These are phyloP conservation scores for Beroe ovata DNA, from an alignment of 37 sponge, comb jelly and placozoan genomes.

Conservation along the genomic window DNA sequence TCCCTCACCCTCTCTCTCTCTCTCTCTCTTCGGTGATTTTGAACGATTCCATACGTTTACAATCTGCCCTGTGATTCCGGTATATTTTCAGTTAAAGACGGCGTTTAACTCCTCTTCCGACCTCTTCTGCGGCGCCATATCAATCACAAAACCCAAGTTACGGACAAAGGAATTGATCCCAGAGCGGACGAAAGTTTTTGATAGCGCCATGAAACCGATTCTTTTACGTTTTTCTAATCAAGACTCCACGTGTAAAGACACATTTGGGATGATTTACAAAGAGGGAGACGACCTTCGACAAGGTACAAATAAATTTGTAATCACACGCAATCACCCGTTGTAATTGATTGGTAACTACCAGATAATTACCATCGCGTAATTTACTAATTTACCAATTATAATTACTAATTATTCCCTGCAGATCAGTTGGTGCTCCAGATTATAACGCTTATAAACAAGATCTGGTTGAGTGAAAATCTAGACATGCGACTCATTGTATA, in stretches of 20 bases:
- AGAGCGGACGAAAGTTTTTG: conserved; percentile 11
- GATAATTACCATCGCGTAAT: too few species aligned
- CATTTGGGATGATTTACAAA: conserved; percentile 40
- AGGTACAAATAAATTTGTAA: not conserved
- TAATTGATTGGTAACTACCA: too few species aligned
- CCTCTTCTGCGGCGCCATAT: not conserved
- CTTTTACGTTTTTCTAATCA: not conserved
- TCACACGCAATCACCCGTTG: not conserved
- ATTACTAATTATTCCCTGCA: too few species aligned
- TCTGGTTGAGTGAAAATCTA: conserved; percentile 6
- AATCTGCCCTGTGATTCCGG: too few species aligned
- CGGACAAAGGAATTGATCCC: not conserved
- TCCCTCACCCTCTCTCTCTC: too few species aligned
- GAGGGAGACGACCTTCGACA: conserved; percentile 58
- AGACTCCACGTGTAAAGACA: not conserved
- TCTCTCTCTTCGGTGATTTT: too few species aligned
- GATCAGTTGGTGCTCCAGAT: conserved; percentile 57
- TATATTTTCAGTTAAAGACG: not conserved
- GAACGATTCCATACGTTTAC: too few species aligned
- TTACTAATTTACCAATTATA: too few species aligned
- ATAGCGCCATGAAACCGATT: conserved; percentile 42
- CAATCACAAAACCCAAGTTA: not conserved
- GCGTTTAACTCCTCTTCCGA: not conserved
- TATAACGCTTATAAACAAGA: conserved; percentile 31
- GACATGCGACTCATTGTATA: conserved; percentile 7